Base-by-base conservation (phyloP, 1,140 invertebrate species). In the Gryon sp. region DNA sequence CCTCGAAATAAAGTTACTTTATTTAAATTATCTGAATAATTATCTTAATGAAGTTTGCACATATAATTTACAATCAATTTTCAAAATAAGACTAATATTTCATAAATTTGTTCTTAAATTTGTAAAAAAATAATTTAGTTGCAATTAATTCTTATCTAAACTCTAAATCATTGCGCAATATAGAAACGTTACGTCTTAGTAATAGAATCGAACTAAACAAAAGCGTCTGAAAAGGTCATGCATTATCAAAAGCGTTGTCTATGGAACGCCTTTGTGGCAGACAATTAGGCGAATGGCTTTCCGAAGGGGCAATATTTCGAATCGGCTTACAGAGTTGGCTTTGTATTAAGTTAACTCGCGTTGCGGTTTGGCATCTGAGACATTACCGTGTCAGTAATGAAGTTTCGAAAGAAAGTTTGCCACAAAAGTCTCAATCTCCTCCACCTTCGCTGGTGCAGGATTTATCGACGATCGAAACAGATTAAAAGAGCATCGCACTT, bases 261-360 rank as follows among this genome's bases (percentile, higher is more conserved):
- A 8, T 41, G 11, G 18, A n/a, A n/a, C 0, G 4, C 34, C 24
- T 62, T 63, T 60, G 75, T 36, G 68, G 70, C 55, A 77, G 74
- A 85, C 82, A 86, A 88, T 86, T 84, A 84, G 79, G 65, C 76
- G 81, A 86, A 86, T 86, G 77, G 82, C 63, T 82, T 68, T 77
- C 62, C 75, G 62, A 81, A 82, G 79, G n/a, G 80, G 79, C 52
- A 79, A 84, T 84, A 84, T 83, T 82, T 79, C 40, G 57, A 45
- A 86, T 85, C 68, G 81, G 81, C 79, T 86, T 87, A 86, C 72
- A 43, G 66, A 76, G 81, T 87, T 83, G 82, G 70, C 72, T 68
- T 74, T 75, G 72, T 69, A 63, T 76, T 50, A 62, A 68, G 70
- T 81, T 83, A 83, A 86, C 83, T 83, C 78, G 81, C 77, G 80